These are phyloP conservation scores for Drosophila santomea DNA, from an alignment of 1,140 invertebrate species.

Conservation along the genomic window DNA sequence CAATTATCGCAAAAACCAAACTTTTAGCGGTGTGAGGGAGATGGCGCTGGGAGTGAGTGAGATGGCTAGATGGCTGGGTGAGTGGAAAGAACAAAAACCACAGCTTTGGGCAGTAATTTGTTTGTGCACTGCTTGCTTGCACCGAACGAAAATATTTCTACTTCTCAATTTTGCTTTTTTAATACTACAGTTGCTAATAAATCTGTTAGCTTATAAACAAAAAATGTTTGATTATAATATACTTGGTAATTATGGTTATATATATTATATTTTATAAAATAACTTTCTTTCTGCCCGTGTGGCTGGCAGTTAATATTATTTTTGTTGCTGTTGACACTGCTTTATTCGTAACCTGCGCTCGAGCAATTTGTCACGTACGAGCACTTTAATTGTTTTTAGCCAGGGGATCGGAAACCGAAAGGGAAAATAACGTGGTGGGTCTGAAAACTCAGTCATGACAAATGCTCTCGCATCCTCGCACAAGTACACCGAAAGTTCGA, in stretches of 20 bases:
- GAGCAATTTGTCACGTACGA: constrained; percentile 84
- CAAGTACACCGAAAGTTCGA: not conserved
- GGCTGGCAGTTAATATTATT: constrained; percentile 1
- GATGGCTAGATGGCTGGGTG: not conserved
- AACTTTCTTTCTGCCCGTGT: not conserved
- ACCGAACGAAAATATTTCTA: not conserved
- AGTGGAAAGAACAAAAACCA: constrained; percentile 35
- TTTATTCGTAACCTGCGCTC: constrained; percentile 69
- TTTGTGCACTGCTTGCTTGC: constrained; percentile 51
- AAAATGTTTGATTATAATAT: no score
- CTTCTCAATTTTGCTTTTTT: not conserved
- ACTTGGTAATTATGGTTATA: no score
- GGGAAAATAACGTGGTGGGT: constrained; percentile 5
- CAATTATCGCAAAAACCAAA: constrained; percentile 70
- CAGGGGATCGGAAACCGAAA: constrained; percentile 17
- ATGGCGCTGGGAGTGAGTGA: constrained; percentile 7
- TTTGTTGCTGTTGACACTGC: constrained; percentile 25
- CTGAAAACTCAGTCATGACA: constrained; percentile 6
- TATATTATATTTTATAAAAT: no score
- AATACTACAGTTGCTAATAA: not conserved
- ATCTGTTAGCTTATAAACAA: no score
- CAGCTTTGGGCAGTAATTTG: constrained; percentile 71
- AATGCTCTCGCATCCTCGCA: constrained; percentile 2
- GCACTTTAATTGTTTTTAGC: constrained; percentile 74
- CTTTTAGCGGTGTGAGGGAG: constrained; percentile 40